Evolutionary conservation across 53 echinoderm and acorn worm species (phyloP), one percentile per base, ranked within the genome.

Genomic region (Echinometra lucunter): DNA sequence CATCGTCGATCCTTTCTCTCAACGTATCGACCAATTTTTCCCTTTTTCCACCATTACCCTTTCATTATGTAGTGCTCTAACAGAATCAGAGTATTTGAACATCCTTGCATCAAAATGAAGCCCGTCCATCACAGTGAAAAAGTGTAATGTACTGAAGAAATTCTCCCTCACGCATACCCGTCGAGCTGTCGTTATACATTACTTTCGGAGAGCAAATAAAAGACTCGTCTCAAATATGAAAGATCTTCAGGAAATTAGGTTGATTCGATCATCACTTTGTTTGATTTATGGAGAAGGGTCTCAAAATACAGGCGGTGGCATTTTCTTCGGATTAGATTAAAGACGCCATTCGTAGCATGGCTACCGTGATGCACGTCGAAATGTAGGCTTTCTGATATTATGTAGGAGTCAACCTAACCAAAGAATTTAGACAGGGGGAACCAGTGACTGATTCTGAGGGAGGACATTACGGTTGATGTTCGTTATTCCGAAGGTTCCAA

Each of bases 231-330:
- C 13, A 42, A 78, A 78, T 78, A 78, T 78, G 78, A 38, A 38
- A 78, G 19, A 78, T 78, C 7, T 42, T 38, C 78, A 78, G 78
- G 78, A 78, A 78, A 78, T 78, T 78, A 78, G 78, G 78, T 78
- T 38, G 78, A 78, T 78, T 78, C 4, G 78, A 78, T 78, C 78
- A 78, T 40, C 78, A 78, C 17, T 38, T 78, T 78, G 38, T 78
- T 40, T 78, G 78, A 78, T 78, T 78, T 78, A 78, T 19, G n/a
- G n/a, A n/a, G 42, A 78, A 78, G 42, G 35, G 78, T 78, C 42
- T 78, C 19, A 63, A 78, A 78, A 78, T 78, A 42, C 78, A 78
- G 78, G 38, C 35, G 21, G 40, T 78, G 78, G 21, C 78, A 78
- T 42, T 40, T 78, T 78, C 17, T 1, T 2, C 1, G 40, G 40